phyloP scores from a whole-genome alignment of 2,113 vertebrate genomes.

The Gadus chalcogrammus region DNA sequence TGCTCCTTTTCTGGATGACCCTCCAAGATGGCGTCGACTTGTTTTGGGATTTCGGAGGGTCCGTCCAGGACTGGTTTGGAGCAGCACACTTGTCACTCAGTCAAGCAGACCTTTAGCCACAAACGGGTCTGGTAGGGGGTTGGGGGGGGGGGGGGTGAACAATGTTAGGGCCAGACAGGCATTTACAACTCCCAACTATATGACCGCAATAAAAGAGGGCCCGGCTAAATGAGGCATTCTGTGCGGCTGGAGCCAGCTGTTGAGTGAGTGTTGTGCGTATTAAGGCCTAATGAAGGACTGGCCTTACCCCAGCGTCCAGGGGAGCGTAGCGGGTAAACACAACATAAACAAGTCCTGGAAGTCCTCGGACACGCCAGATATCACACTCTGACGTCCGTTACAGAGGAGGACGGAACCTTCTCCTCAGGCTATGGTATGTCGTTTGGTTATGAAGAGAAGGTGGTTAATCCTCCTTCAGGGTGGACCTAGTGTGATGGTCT shows the following conservation, averaged over 20 bases:
- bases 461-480: too few species aligned
- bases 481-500: too few species aligned
- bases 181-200: constrained; percentile 77
- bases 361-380: too few species aligned
- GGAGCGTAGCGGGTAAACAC: constrained; percentile 72
- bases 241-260: constrained; percentile 70
- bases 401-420: too few species aligned
- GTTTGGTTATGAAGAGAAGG: too few species aligned
- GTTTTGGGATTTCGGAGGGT: too few species aligned
- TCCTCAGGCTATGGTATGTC: too few species aligned
- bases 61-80: neutral
- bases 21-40: too few species aligned
- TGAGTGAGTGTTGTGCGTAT: constrained; percentile 66
- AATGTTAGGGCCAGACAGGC: constrained; percentile 69
- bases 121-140: constrained; percentile 22
- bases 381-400: too few species aligned
- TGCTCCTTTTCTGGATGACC: too few species aligned
- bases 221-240: constrained; percentile 70
- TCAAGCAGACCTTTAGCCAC: too few species aligned
- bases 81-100: too few species aligned
- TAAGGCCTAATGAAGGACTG: constrained; percentile 73
- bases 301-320: constrained; percentile 67
- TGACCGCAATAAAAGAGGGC: constrained; percentile 73
- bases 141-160: constrained; percentile 52
- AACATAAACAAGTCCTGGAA: constrained; percentile 69